Conservation (phyloP, 1,140 invertebrate species). For the Ptiloglossa arizonensis region DNA sequence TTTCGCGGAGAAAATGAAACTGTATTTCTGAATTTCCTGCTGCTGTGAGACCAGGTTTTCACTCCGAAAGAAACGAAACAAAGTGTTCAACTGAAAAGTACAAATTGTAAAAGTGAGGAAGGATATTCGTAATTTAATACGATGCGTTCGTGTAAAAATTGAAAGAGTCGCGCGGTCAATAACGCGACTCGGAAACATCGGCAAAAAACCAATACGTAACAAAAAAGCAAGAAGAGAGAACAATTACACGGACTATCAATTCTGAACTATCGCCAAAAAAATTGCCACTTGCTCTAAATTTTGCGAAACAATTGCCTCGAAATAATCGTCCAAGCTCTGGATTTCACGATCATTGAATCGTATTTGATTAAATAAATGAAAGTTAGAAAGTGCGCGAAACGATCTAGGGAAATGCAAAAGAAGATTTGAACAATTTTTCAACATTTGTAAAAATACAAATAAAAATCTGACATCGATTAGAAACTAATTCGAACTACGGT, state of each 20-base stretch:
- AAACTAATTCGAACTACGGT: too few species aligned
- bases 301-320: not conserved
- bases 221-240: not conserved
- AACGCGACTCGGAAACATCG: too few species aligned
- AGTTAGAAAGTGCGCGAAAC: too few species aligned
- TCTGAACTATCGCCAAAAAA: not conserved
- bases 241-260: not conserved
- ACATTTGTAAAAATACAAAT: too few species aligned
- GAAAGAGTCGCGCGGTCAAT: too few species aligned
- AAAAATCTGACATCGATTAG: too few species aligned
- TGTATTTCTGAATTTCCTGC: not conserved
- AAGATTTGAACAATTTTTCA: too few species aligned
- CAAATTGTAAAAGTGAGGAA: slow-evolving; percentile 31
- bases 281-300: not conserved
- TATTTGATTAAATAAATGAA: too few species aligned
- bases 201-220: not conserved
- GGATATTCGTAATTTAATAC: slow-evolving; percentile 29
- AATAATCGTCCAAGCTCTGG: not conserved
- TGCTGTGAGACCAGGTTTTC: slow-evolving; percentile 19
- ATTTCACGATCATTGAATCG: too few species aligned
- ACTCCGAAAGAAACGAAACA: not conserved
- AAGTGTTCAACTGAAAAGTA: slow-evolving; percentile 11
- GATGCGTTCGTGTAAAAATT: not conserved
- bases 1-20: not conserved
- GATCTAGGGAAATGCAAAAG: too few species aligned